Evolutionary conservation across 2,113 vertebrate genomes (phyloP).

Genomic region (Seriola aureovittata): DNA sequence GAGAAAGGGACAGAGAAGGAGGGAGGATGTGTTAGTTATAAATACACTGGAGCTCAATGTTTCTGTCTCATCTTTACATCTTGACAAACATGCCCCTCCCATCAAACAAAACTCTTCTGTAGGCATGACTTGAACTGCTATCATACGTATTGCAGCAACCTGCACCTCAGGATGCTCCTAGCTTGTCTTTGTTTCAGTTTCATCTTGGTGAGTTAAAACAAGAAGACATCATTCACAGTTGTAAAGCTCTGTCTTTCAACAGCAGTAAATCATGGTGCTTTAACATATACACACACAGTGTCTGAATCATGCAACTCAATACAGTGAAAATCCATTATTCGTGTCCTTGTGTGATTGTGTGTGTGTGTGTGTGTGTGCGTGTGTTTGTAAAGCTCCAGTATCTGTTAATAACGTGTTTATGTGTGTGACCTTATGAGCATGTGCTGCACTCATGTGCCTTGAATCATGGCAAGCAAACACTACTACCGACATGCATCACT

Average conservation of each 20-base stretch:
- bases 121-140: constrained; percentile 30
- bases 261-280: constrained; percentile 74
- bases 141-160: constrained; percentile 36
- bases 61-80: constrained; percentile 48
- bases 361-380: constrained; percentile 1
- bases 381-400: constrained; percentile 7
- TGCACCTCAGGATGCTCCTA: constrained; percentile 39
- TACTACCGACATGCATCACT: constrained; percentile 83
- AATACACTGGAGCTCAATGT: constrained; percentile 37
- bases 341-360: constrained; percentile 46
- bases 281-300: constrained; percentile 77
- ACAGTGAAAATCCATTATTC: constrained; percentile 60
- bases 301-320: constrained; percentile 79
- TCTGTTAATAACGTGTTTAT: constrained; percentile 29
- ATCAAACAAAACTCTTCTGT: constrained; percentile 40
- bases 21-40: constrained; percentile 58
- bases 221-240: constrained; percentile 65
- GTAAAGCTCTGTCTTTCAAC: constrained; percentile 62
- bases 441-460: constrained; percentile 64
- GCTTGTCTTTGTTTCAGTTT: constrained; percentile 32
- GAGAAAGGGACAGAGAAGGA: constrained; percentile 66
- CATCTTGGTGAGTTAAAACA: constrained; percentile 36
- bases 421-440: constrained; percentile 47
- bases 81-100: constrained; percentile 65
- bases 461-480: constrained; percentile 80